Base-by-base conservation (phyloP, 37 sponge, comb jelly and placozoan species). In the Amphimedon queenslandica region DNA sequence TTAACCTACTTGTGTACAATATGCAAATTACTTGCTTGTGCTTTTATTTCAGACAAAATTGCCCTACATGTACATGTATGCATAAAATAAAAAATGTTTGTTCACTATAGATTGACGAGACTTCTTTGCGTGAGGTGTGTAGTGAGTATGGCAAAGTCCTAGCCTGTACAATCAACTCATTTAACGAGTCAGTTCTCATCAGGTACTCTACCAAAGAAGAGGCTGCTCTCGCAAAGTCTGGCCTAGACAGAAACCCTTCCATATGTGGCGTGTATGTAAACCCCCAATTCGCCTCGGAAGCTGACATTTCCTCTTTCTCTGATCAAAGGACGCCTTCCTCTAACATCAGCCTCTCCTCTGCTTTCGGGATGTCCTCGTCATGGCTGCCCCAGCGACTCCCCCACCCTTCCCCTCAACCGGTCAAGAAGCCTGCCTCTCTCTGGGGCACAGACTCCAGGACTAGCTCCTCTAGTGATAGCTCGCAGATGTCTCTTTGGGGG, bases 131-230 rank as follows among this genome's bases (percentile, higher is more conserved):
- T 30, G 86, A 80, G 24, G 42, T 65, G 39, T 85, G 82, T 71
- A 53, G 58, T 37, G 79, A 81, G 53, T 77, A 56, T 77, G 91
- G 91, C 6, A 47, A 40, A n/a, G 32, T 77, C 1, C 56, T 69
- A 64, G 64, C 4, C 37, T 78, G 58, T 42, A 53, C 60, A 57
- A 33, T 81, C 18, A 56, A 41, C 30, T 58, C 74, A 21, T 32
- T 24, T 20, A 34, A 43, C 31, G 79, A 77, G 29, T 57, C 13
- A 30, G 82, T 73, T 28, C 37, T 90, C 4, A 61, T 84, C n/a
- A 58, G 70, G 38, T 90, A 72, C 75, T 27, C 2, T 11, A 37
- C 58, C 31, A 69, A 57, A 0, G 82, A 80, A 30, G 75, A 90
- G 27, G 75, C 82, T 20, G 53, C 69, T 6, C 41, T 47, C 6